Percentiles rank a stretch among this genome's conserved stretches.
Conservation (phyloP, 92 coral and sea anemone species). For the Zoanthus gigantus region DNA sequence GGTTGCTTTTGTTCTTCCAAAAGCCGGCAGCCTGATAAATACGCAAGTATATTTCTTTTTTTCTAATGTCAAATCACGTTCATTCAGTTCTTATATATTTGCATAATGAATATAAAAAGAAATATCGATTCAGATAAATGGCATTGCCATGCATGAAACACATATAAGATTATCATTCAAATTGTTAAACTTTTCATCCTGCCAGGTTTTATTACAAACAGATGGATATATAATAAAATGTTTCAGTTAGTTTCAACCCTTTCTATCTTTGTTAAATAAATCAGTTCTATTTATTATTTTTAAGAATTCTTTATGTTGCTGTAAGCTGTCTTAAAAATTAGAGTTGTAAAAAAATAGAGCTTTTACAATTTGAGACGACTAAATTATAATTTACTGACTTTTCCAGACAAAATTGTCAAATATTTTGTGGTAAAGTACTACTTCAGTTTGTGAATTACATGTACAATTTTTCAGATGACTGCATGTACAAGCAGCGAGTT, state of each 20-base stretch:
- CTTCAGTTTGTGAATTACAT: too few species aligned
- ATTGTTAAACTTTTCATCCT: not conserved
- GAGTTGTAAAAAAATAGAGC: not conserved
- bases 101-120: not conserved
- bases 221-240: not conserved
- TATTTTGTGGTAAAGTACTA: too few species aligned
- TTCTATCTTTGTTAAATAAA: not conserved
- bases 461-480: too few species aligned
- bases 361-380: too few species aligned
- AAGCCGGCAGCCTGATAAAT: too few species aligned
- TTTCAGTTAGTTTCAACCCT: not conserved
- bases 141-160: not conserved
- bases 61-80: too few species aligned
- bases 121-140: too few species aligned
- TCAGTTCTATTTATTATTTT: not conserved
- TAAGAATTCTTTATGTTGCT: not conserved
- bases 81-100: not conserved
- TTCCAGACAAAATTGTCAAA: too few species aligned
- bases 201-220: not conserved
- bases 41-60: too few species aligned
- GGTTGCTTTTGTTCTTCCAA: too few species aligned
- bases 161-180: not conserved
- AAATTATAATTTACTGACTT: too few species aligned
- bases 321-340: not conserved
- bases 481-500: too few species aligned